phyloP scores from a whole-genome alignment of 2,113 vertebrate genomes.

The Phylloscopus whistleri region DNA sequence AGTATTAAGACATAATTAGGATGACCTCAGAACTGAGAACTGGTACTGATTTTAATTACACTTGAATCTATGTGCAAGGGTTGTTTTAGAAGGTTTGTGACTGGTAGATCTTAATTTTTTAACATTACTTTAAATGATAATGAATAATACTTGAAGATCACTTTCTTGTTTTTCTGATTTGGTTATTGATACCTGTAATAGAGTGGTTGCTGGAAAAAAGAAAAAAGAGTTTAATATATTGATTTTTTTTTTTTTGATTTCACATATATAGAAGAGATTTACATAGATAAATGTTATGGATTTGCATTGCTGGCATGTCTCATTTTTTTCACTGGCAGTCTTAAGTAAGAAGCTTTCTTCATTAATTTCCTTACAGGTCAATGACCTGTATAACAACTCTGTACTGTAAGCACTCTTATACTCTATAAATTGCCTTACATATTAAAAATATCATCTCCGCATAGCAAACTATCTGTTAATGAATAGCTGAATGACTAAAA shows the following conservation, averaged over 20 bases:
- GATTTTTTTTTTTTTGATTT: not conserved
- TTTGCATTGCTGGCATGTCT: not conserved
- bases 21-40: not conserved
- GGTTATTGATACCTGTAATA: not conserved
- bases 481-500: slow-evolving; percentile 32
- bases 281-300: not conserved
- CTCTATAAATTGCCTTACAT: slow-evolving; percentile 36
- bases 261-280: not conserved
- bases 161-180: not conserved
- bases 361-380: slow-evolving; percentile 53
- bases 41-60: not conserved
- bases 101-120: not conserved
- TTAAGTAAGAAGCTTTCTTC: not conserved
- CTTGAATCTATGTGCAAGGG: slow-evolving; percentile 14
- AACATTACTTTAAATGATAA: not conserved
- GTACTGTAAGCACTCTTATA: slow-evolving; percentile 42
- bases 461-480: slow-evolving; percentile 27
- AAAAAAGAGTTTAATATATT: not conserved
- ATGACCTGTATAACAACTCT: slow-evolving; percentile 26
- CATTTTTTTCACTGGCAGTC: not conserved
- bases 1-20: not conserved
- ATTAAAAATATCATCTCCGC: slow-evolving; percentile 47
- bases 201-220: not conserved
- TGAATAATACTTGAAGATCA: not conserved
- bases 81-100: slow-evolving; percentile 32